Conservation (phyloP, 2,797 vertebrate species). For the Zalophus californianus region DNA sequence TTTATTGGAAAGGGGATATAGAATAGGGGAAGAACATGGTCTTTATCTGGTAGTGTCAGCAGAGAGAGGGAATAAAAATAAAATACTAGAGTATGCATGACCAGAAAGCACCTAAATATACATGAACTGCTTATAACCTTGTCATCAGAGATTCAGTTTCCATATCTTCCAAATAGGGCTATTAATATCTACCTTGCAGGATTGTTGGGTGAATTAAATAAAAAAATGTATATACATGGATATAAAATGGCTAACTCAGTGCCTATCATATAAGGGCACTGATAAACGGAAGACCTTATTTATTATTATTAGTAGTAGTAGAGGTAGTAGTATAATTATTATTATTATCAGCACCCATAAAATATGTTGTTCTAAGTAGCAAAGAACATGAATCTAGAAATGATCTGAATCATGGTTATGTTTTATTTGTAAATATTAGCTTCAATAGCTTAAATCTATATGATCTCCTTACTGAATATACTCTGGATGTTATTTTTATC, state of each 20-base stretch:
- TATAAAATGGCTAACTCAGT: background rate
- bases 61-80: background rate
- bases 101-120: background rate
- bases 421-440: background rate
- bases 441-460: background rate
- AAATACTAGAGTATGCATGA: background rate
- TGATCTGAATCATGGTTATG: background rate
- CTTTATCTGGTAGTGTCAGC: slow-evolving; percentile 39
- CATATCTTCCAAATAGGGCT: background rate
- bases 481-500: background rate
- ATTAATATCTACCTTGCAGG: background rate
- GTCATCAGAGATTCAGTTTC: background rate
- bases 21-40: background rate
- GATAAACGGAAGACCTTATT: background rate
- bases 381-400: slow-evolving; percentile 2
- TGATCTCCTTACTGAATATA: background rate
- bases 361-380: background rate
- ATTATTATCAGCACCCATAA: background rate
- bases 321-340: background rate
- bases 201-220: background rate
- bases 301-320: background rate
- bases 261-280: background rate
- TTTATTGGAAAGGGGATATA: slow-evolving; percentile 17
- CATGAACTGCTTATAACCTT: background rate
- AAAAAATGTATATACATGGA: background rate